Percentiles rank a stretch among this genome's conserved stretches.
phyloP scores from a whole-genome alignment of 2,113 vertebrate genomes.

The Leptocoma aspasia region DNA sequence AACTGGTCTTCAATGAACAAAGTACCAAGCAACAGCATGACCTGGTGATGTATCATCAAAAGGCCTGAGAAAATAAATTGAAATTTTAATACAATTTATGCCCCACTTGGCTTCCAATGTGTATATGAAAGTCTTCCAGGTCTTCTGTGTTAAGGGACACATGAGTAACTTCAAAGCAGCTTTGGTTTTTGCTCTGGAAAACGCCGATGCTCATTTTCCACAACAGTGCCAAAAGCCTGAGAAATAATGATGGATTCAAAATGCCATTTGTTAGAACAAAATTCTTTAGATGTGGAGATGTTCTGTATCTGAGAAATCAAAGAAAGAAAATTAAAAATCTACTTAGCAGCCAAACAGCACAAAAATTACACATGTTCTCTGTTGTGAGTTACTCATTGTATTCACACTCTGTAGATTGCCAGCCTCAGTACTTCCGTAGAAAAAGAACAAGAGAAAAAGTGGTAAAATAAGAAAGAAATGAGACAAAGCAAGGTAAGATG shows the following conservation, averaged over 20 bases:
- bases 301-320: conserved; percentile 32
- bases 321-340: background rate
- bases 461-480: background rate
- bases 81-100: background rate
- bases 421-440: background rate
- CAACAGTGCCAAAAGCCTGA: conserved; percentile 12
- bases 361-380: background rate
- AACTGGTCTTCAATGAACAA: background rate
- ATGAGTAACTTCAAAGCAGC: background rate
- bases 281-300: background rate
- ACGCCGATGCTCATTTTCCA: background rate
- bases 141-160: background rate
- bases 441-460: background rate
- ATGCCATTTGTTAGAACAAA: conserved; percentile 34
- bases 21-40: background rate
- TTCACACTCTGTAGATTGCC: background rate
- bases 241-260: conserved; percentile 40
- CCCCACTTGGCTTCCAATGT: background rate
- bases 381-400: background rate
- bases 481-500: background rate
- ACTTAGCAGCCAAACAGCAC: background rate
- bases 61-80: background rate
- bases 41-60: background rate
- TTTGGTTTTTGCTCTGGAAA: background rate
- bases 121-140: background rate